Conservation (phyloP, 2,888 invertebrate species). For the Neoitamus cyanurus region DNA sequence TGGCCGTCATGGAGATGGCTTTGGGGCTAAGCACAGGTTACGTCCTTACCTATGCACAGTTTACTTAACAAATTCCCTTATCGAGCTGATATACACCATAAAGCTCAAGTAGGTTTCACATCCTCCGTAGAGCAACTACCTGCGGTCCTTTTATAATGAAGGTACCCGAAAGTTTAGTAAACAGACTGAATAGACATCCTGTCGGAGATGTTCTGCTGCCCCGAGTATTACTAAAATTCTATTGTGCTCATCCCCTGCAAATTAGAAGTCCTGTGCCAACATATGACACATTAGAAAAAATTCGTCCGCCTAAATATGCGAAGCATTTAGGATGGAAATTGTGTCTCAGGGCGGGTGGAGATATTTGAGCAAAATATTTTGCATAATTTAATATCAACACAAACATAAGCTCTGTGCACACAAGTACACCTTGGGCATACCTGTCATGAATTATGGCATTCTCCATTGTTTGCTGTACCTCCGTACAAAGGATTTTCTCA, state of each 20-base stretch:
- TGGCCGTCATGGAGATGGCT: background rate
- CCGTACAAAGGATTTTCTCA: constrained; percentile 12
- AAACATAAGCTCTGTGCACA: constrained; percentile 7
- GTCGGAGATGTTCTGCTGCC: background rate
- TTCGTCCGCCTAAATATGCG: constrained; percentile 11
- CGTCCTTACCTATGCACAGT: background rate
- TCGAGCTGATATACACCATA: background rate
- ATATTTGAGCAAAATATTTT: constrained; percentile 28
- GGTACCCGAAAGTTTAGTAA: constrained; percentile 25
- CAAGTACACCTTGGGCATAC: constrained; percentile 1
- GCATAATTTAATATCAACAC: constrained; percentile 39
- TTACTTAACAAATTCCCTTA: background rate
- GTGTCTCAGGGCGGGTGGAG: background rate
- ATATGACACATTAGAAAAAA: constrained; percentile 36
- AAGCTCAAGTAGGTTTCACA: background rate
- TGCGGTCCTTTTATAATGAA: constrained; percentile 18
- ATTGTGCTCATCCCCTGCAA: constrained; percentile 2
- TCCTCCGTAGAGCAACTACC: background rate
- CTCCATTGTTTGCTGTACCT: constrained; percentile 6
- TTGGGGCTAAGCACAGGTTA: background rate
- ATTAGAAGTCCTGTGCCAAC: constrained; percentile 22
- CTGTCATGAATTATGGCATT: constrained; percentile 36
- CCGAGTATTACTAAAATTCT: constrained; percentile 19
- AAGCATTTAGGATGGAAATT: constrained; percentile 26
- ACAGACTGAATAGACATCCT: constrained; percentile 29